Evolutionary conservation across 2,113 vertebrate species (phyloP), one percentile per base, ranked within the genome.

Genomic region (Zootoca vivipara): DNA sequence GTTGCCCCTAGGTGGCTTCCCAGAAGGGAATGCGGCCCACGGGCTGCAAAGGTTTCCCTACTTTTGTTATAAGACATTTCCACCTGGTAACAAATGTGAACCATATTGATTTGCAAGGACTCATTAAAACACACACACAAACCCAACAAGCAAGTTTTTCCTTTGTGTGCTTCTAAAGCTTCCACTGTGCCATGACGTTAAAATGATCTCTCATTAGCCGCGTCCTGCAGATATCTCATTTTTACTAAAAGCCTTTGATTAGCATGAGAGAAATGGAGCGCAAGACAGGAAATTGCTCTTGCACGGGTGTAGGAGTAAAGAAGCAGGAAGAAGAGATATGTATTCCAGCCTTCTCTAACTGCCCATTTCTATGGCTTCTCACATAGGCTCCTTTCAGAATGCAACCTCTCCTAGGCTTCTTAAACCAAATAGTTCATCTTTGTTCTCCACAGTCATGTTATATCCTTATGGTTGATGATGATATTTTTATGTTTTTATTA

Each of bases 151-250:
- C n/a, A 84, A 70, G 74, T 38, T 86, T 42, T 74, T 75, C 16
- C 85, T 13, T 52, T 75, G 4, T 12, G n/a, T 20, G 52, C 62
- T 79, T 89, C 77, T 70, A 52, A 2, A 65, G 64, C 30, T 92
- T 75, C 69, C 62, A 5, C 56, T 85, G 79, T 77, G 80, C 79
- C 0, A 0, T 87, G 77, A 91, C 74, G 89, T 90, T 93, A 93
- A 91, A 87, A 33, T 80, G 81, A 82, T 65, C 65, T 65, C 65
- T 96, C 91, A 89, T 90, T 90, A 91, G 82, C 69, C 89, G 82
- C 80, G 86, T 83, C 85, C 86, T 89, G 78, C 7, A 65, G 91
- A 88, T 82, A 92, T 52, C 85, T 42, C 75, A 95, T 90, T 91
- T 91, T 83, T 85, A 75, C 67, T 73, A 86, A 73, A 89, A 46